Evolutionary conservation across 1,140 invertebrate genomes (phyloP).

Genomic region (Trichomalopsis sarcophagae): DNA sequence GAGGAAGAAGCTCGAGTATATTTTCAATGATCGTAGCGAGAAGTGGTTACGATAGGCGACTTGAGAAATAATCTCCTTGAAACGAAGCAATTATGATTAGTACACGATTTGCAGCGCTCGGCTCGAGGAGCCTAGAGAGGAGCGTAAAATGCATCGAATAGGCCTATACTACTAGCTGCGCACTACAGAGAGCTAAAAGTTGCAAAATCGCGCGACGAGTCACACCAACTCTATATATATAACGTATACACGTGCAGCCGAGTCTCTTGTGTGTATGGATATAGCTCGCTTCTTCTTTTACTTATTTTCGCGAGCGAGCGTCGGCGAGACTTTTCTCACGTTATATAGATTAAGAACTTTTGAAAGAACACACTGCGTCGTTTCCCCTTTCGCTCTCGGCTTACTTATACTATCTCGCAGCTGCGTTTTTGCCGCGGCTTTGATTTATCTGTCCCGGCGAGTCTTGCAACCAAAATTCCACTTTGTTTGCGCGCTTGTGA

Average conservation of each 20-base stretch:
- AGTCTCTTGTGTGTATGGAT: background rate
- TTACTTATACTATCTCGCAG: background rate
- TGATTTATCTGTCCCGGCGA: background rate
- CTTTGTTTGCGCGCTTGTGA: background rate
- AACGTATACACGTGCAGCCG: background rate
- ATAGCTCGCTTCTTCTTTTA: background rate
- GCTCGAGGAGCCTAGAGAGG: background rate
- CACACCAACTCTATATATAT: background rate
- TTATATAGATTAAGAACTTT: conserved; percentile 35
- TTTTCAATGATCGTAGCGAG: conserved; percentile 11
- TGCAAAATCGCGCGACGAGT: background rate
- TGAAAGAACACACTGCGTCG: conserved; percentile 1
- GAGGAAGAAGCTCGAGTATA: background rate
- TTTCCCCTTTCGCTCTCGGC: background rate
- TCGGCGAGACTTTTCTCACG: conserved; percentile 15
- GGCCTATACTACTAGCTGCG: background rate
- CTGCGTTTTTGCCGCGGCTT: background rate
- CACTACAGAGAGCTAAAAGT: background rate
- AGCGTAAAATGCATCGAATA: background rate
- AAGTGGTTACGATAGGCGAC: conserved; percentile 7
- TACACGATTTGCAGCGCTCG: background rate
- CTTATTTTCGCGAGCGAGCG: background rate
- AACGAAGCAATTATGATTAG: conserved; percentile 37
- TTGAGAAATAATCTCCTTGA: conserved; percentile 36
- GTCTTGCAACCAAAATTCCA: background rate